Evolutionary conservation across 37 sponge, comb jelly and placozoan species (phyloP).

Genomic region (Beroe ovata): DNA sequence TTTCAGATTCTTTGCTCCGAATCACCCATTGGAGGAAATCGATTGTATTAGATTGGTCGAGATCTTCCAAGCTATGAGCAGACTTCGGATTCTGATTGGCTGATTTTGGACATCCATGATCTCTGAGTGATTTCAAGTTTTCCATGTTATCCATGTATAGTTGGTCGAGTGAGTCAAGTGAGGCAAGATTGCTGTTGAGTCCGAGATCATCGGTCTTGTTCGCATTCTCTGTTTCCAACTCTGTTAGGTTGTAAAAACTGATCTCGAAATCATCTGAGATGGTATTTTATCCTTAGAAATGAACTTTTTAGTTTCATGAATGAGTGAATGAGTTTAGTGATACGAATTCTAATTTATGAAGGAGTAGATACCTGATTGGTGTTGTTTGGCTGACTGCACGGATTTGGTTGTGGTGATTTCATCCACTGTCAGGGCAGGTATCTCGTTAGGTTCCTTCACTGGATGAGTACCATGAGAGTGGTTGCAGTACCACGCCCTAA

Average conservation of each 20-base stretch:
- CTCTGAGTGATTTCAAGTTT: neutral
- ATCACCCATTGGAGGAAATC: neutral
- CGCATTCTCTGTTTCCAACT: neutral
- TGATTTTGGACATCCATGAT: neutral
- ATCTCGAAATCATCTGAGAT: slow-evolving; percentile 35
- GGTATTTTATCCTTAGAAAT: too few species aligned
- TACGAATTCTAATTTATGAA: neutral
- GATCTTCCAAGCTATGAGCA: neutral
- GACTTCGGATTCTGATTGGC: neutral
- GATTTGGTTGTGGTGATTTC: neutral
- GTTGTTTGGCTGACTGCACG: neutral
- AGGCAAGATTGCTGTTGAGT: neutral
- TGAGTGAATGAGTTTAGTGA: too few species aligned
- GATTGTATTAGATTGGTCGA: neutral
- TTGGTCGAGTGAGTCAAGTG: neutral
- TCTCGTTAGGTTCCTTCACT: neutral
- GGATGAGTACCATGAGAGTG: neutral
- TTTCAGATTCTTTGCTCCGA: neutral
- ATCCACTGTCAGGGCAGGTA: slow-evolving; percentile 6
- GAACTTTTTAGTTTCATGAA: too few species aligned
- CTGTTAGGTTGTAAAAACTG: neutral
- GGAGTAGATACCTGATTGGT: neutral
- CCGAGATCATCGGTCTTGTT: neutral
- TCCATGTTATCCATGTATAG: slow-evolving; percentile 32
- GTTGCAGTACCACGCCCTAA: slow-evolving; percentile 16